A percentile compares a stretch with the other conserved stretches of the same genome.
Conservation (phyloP, 2,888 invertebrate species). For the Cerastis leucographa region DNA sequence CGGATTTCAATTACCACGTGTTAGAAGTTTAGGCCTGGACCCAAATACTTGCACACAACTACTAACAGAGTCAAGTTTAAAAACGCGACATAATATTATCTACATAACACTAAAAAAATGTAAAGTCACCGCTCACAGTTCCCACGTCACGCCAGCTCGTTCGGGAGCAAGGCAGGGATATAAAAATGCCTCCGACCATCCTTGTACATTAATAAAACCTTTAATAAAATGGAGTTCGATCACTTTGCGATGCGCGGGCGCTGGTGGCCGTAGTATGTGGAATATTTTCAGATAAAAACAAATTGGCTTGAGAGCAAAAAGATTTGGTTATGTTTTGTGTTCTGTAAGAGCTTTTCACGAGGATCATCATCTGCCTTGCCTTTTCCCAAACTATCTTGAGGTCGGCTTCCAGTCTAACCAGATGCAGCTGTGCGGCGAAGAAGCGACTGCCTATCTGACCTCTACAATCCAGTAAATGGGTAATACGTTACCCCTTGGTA, state of each 20-base stretch:
- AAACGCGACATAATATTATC: conserved; percentile 62
- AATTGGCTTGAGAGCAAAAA: neutral
- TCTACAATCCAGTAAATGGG: too few relatives aligned
- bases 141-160: conserved; percentile 80
- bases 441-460: too few relatives aligned
- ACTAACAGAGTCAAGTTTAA: conserved; percentile 23
- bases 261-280: conserved; percentile 75
- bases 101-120: conserved; percentile 75
- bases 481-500: too few relatives aligned
- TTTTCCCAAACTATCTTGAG: too few relatives aligned
- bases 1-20: neutral
- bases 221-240: conserved; percentile 85
- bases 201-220: conserved; percentile 86
- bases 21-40: neutral
- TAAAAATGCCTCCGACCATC: conserved; percentile 85
- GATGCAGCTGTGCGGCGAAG: too few relatives aligned
- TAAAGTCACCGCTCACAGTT: conserved; percentile 82
- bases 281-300: conserved; percentile 63
- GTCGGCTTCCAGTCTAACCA: too few relatives aligned
- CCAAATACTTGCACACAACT: neutral
- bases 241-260: conserved; percentile 85
- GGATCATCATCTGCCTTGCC: too few relatives aligned
- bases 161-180: conserved; percentile 81
- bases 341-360: neutral
- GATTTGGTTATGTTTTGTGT: neutral